Evolutionary conservation across 1,140 invertebrate genomes (phyloP), one percentile per base, ranked within the genome.

Genomic region (Diploscapter pachys): DNA sequence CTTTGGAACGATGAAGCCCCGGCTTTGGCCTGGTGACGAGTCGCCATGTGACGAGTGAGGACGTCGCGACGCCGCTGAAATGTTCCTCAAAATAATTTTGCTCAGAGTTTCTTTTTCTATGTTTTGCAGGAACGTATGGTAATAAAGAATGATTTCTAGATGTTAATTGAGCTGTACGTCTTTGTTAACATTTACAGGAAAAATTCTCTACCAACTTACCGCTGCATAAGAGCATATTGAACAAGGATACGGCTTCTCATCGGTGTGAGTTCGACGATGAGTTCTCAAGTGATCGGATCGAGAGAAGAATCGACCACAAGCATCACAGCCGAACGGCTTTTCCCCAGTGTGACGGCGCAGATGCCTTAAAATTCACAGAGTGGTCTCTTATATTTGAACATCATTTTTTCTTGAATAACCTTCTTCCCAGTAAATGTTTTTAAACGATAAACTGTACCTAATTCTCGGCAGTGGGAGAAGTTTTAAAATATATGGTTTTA

Each of bases 281-380:
- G 93, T 95, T 88, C 94, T 94, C 53, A 95, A 87, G 83, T 95
- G 95, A 87, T 99, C 97, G 78, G 93, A 95, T 64, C 97, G 89
- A n/a, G 96, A 96, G 87, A 99, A 99, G 86, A 97, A 96, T 3
- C 96, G 89, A 0, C 95, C 95, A 88, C 97, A 99, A 31, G 94
- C 91, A 85, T 99, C 95, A 87, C 97, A 99, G 13, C 92, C 92
- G 87, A 96, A 96, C 2, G 97, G 97, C 86, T 99, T 99, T 85
- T 99, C 95, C 0, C 95, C 87, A 63, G 92, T 93, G 56, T 93
- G 89, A 86, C 94, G 92, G 86, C 83, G 75, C 49, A 83, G 71
- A 70, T 85, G 83, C 61, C 83, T 76, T n/a, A 55, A 77, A 31
- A 31, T 31, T 31, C 31, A 31, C 31, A 31, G 31, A 31, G 31